phyloP scores from a whole-genome alignment of 1,140 invertebrate genomes.

The Neelides sp. region DNA sequence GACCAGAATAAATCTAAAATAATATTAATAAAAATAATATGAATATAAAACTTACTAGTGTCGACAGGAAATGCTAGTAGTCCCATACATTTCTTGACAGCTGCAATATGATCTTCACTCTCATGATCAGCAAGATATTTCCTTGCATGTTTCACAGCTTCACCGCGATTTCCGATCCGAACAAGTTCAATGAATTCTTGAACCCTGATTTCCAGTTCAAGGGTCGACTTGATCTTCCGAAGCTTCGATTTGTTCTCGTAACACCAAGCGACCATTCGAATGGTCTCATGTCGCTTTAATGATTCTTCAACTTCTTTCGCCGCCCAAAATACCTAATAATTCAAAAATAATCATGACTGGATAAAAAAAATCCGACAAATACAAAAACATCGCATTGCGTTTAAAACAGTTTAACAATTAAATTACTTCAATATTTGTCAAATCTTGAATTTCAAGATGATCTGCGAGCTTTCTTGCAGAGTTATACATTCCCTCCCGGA shows the following conservation, averaged over 20 bases:
- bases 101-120: constrained; percentile 62
- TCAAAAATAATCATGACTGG: not conserved
- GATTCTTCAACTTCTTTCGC: constrained; percentile 39
- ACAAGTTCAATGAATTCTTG: constrained; percentile 93
- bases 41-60: constrained; percentile 43
- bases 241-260: constrained; percentile 94
- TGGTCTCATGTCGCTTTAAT: constrained; percentile 65
- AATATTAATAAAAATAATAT: not conserved
- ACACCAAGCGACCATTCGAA: constrained; percentile 88
- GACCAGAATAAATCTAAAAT: constrained; percentile 8
- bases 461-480: constrained; percentile 75
- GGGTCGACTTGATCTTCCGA: constrained; percentile 26
- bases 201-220: constrained; percentile 38
- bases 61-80: constrained; percentile 77
- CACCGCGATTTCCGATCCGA: constrained; percentile 65
- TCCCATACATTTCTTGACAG: constrained; percentile 89
- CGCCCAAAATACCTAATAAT: constrained; percentile 27
- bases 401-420: too few species aligned
- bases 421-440: constrained; percentile 72
- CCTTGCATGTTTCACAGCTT: constrained; percentile 83
- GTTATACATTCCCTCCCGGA: constrained; percentile 90
- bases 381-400: not conserved
- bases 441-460: constrained; percentile 64
- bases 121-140: constrained; percentile 81
- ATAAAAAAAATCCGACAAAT: not conserved